Evolutionary conservation across 2,888 invertebrate species (phyloP), one percentile per base, ranked within the genome.

Genomic region (Chromoteleia sp.): DNA sequence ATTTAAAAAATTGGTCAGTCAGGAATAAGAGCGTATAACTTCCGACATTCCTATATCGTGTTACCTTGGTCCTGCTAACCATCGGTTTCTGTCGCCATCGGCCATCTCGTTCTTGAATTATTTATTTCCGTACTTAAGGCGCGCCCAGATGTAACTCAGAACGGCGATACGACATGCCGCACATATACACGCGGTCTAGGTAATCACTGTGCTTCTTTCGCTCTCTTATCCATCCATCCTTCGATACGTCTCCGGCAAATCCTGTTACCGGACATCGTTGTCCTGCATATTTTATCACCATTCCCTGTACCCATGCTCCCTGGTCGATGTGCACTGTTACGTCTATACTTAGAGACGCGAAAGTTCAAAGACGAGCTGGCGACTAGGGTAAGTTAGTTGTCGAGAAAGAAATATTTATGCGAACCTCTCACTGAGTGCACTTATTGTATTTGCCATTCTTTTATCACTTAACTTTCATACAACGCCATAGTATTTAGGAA

Each of bases 181-280:
- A 71, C 77, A 65, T 80, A 80, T 74, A 83, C 81, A 67, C 73
- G 82, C 73, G 85, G 85, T 86, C 84, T 86, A 75, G 84, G 85
- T 86, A 87, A 88, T 88, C 88, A 87, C 85, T 81, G 85, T 82
- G 81, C 82, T 85, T 85, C 86, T 85, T 86, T 85, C 81, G 81
- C 81, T 73, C 78, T 73, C 81, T 84, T 77, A 84, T 86, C 82
- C 70, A 65, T 81, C 84, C 78, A 85, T 84, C 81, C 79, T 79
- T 75, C 81, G 81, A 75, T 79, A 76, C 79, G 74, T 74, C 82
- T 78, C 67, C 76, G 59, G 85, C 82, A 88, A 89, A 88, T 88
- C 88, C 88, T 85, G 87, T 89, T 88, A 88, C 85, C 87, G 88
- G 87, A 86, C 88, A 87, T 87, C 86, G 86, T 84, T 84, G 78